Conservation (phyloP, 2,797 vertebrate species). For the Enteromius anoplus region DNA sequence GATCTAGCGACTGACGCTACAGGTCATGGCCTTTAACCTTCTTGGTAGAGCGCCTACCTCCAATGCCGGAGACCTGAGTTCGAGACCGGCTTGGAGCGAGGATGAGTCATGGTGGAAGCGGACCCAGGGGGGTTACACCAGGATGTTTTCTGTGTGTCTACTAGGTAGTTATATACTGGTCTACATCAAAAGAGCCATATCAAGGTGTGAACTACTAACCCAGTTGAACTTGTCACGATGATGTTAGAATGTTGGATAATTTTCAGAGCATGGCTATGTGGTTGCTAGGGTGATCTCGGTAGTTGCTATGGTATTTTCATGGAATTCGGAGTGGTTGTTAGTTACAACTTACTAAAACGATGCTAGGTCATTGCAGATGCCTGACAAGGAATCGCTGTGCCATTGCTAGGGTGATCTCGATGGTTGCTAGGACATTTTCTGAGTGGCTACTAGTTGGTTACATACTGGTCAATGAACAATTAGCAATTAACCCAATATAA, state of each 20-base stretch:
- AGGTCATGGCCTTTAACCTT: too few species aligned
- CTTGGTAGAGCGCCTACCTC: too few species aligned
- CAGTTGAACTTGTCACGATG: background rate
- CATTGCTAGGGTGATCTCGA: background rate
- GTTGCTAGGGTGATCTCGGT: background rate
- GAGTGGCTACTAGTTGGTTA: background rate
- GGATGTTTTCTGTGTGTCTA: background rate
- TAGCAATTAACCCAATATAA: background rate
- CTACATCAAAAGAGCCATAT: background rate
- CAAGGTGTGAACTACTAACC: slow-evolving; percentile 5
- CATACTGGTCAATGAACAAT: background rate
- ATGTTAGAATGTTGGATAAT: background rate
- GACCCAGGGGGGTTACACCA: too few species aligned
- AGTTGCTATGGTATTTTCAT: background rate
- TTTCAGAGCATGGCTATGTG: background rate
- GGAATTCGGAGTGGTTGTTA: background rate
- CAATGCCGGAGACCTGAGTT: too few species aligned
- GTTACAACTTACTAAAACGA: background rate
- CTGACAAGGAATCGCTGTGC: background rate
- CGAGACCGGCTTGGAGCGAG: too few species aligned
- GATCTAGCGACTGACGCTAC: too few species aligned
- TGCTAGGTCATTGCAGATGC: background rate
- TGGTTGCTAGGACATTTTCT: background rate
- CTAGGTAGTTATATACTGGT: background rate
- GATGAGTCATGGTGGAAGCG: too few species aligned